Evolutionary conservation across 2,113 vertebrate species (phyloP).

Genomic region (Cyanoramphus novaezelandiae): DNA sequence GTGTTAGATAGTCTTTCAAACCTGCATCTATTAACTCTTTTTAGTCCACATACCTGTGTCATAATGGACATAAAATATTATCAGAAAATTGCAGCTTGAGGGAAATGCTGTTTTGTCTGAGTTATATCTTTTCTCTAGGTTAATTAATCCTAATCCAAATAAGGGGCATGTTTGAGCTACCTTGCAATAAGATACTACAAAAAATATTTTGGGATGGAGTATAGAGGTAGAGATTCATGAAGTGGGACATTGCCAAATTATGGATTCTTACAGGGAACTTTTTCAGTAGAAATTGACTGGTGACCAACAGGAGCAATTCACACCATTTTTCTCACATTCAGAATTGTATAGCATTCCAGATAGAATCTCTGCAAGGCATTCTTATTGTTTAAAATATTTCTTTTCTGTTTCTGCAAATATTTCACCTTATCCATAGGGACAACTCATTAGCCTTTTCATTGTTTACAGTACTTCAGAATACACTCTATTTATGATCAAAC

Average conservation of each 20-base stretch:
- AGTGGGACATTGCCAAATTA: neutral
- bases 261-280: neutral
- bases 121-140: neutral
- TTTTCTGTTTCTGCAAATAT: neutral
- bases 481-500: neutral
- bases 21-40: neutral
- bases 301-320: neutral
- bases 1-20: neutral
- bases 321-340: neutral
- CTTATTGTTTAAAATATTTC: neutral
- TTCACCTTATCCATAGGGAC: neutral
- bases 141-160: neutral
- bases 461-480: neutral
- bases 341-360: rapidly evolving
- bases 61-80: neutral
- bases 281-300: neutral
- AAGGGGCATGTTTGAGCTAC: neutral
- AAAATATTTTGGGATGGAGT: neutral
- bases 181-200: neutral
- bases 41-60: neutral
- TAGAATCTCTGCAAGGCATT: neutral
- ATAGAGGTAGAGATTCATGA: neutral
- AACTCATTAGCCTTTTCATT: neutral
- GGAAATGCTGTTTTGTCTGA: neutral
- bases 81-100: neutral